Conservation (phyloP, 2,113 vertebrate species). For the Coregonus clupeaformis region DNA sequence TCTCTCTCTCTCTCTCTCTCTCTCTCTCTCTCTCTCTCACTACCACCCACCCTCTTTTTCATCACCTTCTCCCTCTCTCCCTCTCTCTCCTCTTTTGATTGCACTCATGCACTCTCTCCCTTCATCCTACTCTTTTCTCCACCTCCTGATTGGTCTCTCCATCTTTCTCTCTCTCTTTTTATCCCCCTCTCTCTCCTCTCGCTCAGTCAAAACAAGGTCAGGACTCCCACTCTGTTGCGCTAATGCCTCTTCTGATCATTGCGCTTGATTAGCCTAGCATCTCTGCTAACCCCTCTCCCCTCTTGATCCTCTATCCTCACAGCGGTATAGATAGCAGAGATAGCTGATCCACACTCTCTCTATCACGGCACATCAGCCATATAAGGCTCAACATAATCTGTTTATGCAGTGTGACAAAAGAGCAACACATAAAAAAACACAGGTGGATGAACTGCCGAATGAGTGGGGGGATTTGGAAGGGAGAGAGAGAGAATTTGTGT, state of each 20-base stretch:
- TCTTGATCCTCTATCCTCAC: neutral
- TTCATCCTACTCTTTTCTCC: neutral
- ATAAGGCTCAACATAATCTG: slow-evolving; percentile 3
- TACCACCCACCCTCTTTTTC: neutral
- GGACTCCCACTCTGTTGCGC: slow-evolving; percentile 36
- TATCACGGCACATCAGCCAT: slow-evolving; percentile 14
- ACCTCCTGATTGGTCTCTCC: neutral
- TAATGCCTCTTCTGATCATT: slow-evolving; percentile 55
- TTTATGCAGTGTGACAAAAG: slow-evolving; percentile 17
- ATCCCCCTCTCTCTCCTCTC: neutral
- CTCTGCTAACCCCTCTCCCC: neutral
- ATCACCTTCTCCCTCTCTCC: slow-evolving; percentile 18
- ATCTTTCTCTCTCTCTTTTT: neutral
- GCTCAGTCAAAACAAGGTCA: slow-evolving; percentile 56
- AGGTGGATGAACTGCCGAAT: slow-evolving; percentile 15
- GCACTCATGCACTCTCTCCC: too few species aligned
- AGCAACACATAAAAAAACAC: neutral
- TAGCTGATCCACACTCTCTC: slow-evolving; percentile 9
- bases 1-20: slow-evolving; percentile 14
- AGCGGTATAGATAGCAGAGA: neutral
- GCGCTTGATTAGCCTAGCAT: slow-evolving; percentile 52
- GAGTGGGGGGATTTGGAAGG: neutral
- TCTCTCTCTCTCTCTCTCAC: slow-evolving; percentile 12
- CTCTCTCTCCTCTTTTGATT: neutral
- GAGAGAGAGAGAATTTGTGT: neutral